Evolutionary conservation across 2,113 vertebrate species (phyloP), one percentile per base, ranked within the genome.

Genomic region (Silurus meridionalis): DNA sequence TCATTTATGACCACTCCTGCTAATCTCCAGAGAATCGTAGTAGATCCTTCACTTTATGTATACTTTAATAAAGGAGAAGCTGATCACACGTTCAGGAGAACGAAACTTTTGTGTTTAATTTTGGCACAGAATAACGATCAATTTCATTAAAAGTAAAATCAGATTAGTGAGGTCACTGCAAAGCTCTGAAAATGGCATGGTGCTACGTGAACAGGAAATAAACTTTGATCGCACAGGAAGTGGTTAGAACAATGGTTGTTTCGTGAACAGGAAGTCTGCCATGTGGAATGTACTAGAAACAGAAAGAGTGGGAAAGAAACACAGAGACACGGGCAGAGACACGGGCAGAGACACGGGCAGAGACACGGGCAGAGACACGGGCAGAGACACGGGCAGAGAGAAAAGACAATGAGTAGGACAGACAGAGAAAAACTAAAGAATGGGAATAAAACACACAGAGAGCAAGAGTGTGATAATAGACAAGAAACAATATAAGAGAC

Each of bases 181-280:
- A 53, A 5, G 8, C 7, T 69, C 13, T 78, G 37, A 61, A 71
- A 5, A 48, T 8, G 9, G 28, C 82, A 14, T n/a, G 23, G 28
- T 46, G 64, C 82, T 78, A 46, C n/a, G 11, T 66, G n/a, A 66
- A 87, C 78, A 88, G 91, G 90, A 91, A 92, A 90, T 87, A 69
- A 86, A 64, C 83, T 50, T 81, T 86, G 86, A 91, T 91, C 90
- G 84, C 37, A 89, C 90, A 92, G 93, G 90, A 92, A 91, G 81
- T 64, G 71, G 58, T 28, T 28, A 81, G 85, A 92, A 94, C 93
- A 94, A 95, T 94, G 83, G 80, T 61, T 64, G 82, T 87, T 91
- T 61, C 84, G 48, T 83, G 88, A 87, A 90, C 88, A 92, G 94
- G 92, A 93, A 92, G 53, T 90, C 13, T 91, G 66, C 74, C 52